Conservation (phyloP, 2,888 invertebrate genomes). For the Pyrgus malvae region DNA sequence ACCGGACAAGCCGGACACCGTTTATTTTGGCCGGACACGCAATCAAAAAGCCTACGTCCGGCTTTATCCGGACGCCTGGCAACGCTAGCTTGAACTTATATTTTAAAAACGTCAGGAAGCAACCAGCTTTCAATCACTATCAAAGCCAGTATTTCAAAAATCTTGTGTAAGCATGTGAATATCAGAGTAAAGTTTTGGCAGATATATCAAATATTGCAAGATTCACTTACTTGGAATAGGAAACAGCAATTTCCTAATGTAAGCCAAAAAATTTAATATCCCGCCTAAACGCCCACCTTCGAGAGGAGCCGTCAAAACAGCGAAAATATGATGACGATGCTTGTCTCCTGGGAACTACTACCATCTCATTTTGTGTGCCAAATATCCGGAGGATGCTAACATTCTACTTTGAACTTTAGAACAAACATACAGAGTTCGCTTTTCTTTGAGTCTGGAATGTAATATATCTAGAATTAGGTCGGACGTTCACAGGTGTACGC, state of each 20-base stretch:
- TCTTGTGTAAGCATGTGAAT: too few species aligned
- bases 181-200: neutral
- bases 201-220: neutral
- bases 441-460: neutral
- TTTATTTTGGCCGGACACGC: too few species aligned
- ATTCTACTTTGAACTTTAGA: conserved; percentile 4
- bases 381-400: conserved; percentile 1
- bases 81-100: too few species aligned
- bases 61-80: too few species aligned
- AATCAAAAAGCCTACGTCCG: too few species aligned
- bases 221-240: neutral
- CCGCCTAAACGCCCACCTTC: conserved; percentile 30
- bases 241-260: conserved; percentile 27
- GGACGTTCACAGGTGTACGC: conserved; percentile 47
- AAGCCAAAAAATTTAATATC: conserved; percentile 29
- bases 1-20: too few species aligned
- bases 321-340: conserved; percentile 56
- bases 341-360: conserved; percentile 48
- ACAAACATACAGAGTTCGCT: neutral
- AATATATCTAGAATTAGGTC: conserved; percentile 49
- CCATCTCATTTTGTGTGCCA: conserved; percentile 29
- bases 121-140: too few species aligned
- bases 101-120: too few species aligned
- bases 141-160: too few species aligned
- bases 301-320: conserved; percentile 42